Base-by-base conservation (phyloP, 1,140 invertebrate genomes). In the Polypedilum vanderplanki region DNA sequence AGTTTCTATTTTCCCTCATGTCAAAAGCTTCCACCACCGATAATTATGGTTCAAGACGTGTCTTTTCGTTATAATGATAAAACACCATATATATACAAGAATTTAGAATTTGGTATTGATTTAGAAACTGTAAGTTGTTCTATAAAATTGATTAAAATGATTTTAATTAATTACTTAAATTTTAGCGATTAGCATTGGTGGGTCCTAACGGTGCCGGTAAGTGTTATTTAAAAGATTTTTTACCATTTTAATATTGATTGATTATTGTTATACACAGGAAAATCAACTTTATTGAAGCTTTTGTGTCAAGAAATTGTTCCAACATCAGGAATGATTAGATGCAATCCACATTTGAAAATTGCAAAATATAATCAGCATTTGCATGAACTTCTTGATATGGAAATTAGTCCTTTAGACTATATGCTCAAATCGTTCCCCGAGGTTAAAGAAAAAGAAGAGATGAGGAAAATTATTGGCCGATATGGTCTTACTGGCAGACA, bases 191-290 rank as follows among this genome's bases (percentile, higher is more conserved):
- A 20, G 98, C 98, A 41, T 85, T 99, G n/a, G 98, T 99, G 0
- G 98, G 92, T 3, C 98, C 98, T 4, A 99, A 99, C 84, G 98
- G 98, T 78, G 98, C 98, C 74, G 98, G 98, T 77, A 99, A 99
- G 83, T 97, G 95, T 79, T n/a, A n/a, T n/a, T n/a, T n/a, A n/a
- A n/a, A n/a, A n/a, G n/a, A n/a, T n/a, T n/a, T n/a, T n/a, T n/a
- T n/a, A n/a, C n/a, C n/a, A n/a, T n/a, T n/a, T n/a, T n/a, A n/a
- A n/a, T n/a, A n/a, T n/a, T n/a, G n/a, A n/a, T n/a, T n/a, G n/a
- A n/a, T n/a, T n/a, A n/a, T n/a, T n/a, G n/a, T n/a, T n/a, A n/a
- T n/a, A n/a, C n/a, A n/a, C n/a, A n/a, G n/a, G n/a, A n/a, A n/a
- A n/a, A n/a, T n/a, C n/a, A n/a, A 99, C 98, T 0, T 85, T 99